phyloP scores from a whole-genome alignment of 1,140 invertebrate species.

The Ostrea denselamellosa region DNA sequence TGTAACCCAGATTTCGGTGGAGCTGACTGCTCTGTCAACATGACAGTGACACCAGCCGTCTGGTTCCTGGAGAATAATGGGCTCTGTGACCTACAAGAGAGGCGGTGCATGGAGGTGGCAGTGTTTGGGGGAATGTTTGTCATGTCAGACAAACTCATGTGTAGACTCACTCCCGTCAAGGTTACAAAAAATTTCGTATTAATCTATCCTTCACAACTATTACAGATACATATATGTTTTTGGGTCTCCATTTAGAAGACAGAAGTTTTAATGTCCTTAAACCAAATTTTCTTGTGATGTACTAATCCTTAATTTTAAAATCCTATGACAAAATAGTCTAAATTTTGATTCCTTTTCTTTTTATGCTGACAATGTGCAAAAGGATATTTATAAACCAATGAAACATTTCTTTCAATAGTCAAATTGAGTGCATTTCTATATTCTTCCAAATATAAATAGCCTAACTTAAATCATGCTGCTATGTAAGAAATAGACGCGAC shows the following conservation, averaged over 20 bases:
- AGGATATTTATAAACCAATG: too few species aligned
- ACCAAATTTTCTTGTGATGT: too few species aligned
- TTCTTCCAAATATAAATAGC: background rate
- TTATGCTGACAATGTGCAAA: too few species aligned
- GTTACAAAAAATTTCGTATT: background rate
- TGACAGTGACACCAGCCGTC: slow-evolving; percentile 34
- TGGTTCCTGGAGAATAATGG: slow-evolving; percentile 40
- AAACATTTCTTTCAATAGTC: too few species aligned
- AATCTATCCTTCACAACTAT: too few species aligned
- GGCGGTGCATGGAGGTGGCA: slow-evolving; percentile 38
- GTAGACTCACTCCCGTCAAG: slow-evolving; percentile 45
- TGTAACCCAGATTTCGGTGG: slow-evolving; percentile 50
- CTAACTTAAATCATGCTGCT: background rate
- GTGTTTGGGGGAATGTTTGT: slow-evolving; percentile 52
- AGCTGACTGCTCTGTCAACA: slow-evolving; percentile 56
- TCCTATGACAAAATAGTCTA: too few species aligned
- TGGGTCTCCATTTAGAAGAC: background rate
- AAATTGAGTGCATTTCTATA: background rate
- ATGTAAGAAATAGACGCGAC: too few species aligned
- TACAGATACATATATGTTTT: background rate
- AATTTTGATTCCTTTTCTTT: too few species aligned
- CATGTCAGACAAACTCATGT: slow-evolving; percentile 51
- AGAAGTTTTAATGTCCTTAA: too few species aligned
- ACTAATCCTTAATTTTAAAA: too few species aligned
- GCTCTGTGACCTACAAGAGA: slow-evolving; percentile 50